Evolutionary conservation across 2,888 invertebrate genomes (phyloP).

Genomic region (Polyploca ridens): DNA sequence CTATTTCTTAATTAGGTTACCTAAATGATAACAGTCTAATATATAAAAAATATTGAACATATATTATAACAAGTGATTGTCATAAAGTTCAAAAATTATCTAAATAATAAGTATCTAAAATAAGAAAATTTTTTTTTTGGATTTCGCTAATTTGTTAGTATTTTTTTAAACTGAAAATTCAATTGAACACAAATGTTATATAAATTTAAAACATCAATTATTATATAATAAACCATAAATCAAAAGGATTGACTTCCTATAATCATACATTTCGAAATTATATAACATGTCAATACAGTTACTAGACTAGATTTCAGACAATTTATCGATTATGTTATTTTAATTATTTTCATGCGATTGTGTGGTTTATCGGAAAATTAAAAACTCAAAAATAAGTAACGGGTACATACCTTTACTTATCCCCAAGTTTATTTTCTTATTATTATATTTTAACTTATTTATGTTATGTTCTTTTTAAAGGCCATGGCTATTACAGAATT

Average conservation of each 20-base stretch:
- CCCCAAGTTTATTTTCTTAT: no score
- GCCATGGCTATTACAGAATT: background rate
- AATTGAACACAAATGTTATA: background rate
- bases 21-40: no score
- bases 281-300: background rate
- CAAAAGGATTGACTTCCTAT: background rate
- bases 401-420: background rate
- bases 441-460: no score
- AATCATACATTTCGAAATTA: background rate
- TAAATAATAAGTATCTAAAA: conserved; percentile 2
- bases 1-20: no score
- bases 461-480: no score
- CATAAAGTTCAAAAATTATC: background rate
- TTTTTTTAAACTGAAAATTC: background rate
- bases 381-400: no score
- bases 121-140: background rate
- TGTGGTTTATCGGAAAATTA: background rate
- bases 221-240: background rate
- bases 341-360: conserved; percentile 22
- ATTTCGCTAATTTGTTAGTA: background rate
- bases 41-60: no score
- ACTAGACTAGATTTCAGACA: conserved; percentile 42
- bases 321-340: conserved; percentile 27
- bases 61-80: no score
- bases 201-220: background rate